These are phyloP conservation scores for Odontesthes bonariensis DNA, from an alignment of 2,113 vertebrate species.

Conservation along the genomic window DNA sequence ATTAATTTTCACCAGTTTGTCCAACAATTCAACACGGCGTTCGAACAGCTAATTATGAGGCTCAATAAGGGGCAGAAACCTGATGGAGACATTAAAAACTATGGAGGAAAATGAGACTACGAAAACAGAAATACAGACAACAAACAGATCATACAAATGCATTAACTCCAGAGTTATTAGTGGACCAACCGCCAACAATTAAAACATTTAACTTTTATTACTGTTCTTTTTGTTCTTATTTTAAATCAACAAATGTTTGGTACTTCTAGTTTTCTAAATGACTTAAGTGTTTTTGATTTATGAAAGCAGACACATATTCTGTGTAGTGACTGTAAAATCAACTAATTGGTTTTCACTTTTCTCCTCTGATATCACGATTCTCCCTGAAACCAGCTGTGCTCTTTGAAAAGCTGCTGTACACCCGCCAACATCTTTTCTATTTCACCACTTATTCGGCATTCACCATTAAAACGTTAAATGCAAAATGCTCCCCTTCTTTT, in stretches of 20 bases:
- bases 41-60: conserved; percentile 15
- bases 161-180: too few species aligned
- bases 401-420: conserved; percentile 2
- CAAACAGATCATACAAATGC: conserved; percentile 6
- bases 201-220: not conserved
- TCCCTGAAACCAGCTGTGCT: conserved; percentile 15
- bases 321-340: not conserved
- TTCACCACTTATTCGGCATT: not conserved
- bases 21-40: too few species aligned
- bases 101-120: conserved; percentile 5
- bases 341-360: conserved; percentile 11
- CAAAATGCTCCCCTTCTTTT: conserved; percentile 11
- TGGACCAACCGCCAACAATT: too few species aligned
- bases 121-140: conserved; percentile 17
- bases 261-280: not conserved
- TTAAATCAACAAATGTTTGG: conserved; percentile 1
- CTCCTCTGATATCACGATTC: not conserved
- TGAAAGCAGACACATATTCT: not conserved
- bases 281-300: not conserved
- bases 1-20: too few species aligned
- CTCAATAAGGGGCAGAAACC: conserved; percentile 18
- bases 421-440: conserved; percentile 10
- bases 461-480: conserved; percentile 26
- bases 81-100: conserved; percentile 47
- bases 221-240: not conserved